Evolutionary conservation across 2,888 invertebrate genomes (phyloP).

Genomic region (Malachius bipustulatus): DNA sequence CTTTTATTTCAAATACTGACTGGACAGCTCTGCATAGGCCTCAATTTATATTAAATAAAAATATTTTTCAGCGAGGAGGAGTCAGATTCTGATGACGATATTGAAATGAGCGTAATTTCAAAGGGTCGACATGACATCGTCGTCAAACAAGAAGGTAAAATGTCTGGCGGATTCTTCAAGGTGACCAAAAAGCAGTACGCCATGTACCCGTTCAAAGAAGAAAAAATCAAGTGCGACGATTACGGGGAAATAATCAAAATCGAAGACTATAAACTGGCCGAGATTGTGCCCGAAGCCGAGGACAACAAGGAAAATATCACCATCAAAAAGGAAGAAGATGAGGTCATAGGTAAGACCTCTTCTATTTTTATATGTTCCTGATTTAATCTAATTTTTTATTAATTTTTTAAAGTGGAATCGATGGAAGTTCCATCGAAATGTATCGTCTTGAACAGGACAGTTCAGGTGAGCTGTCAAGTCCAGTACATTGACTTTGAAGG

Average conservation of each 20-base stretch:
- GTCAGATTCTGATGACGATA: conserved; percentile 74
- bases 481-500: conserved; percentile 98
- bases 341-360: conserved; percentile 22
- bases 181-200: conserved; percentile 85
- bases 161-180: conserved; percentile 70
- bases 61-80: conserved; percentile 49
- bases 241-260: conserved; percentile 92
- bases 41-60: too few species aligned
- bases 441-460: conserved; percentile 56
- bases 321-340: conserved; percentile 51
- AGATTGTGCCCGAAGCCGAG: conserved; percentile 52
- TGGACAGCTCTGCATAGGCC: too few species aligned
- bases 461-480: conserved; percentile 73
- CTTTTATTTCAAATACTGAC: too few species aligned
- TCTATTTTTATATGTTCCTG: neutral
- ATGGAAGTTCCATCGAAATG: conserved; percentile 87
- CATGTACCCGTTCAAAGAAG: conserved; percentile 92
- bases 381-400: conserved; percentile 1
- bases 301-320: conserved; percentile 57
- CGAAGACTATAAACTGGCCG: conserved; percentile 82
- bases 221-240: conserved; percentile 83
- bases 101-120: conserved; percentile 69
- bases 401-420: conserved; percentile 32
- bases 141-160: conserved; percentile 58
- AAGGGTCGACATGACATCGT: conserved; percentile 81